Evolutionary conservation across 2,113 vertebrate species (phyloP), one percentile per base, ranked within the genome.

Genomic region (Pardalotus punctatus): DNA sequence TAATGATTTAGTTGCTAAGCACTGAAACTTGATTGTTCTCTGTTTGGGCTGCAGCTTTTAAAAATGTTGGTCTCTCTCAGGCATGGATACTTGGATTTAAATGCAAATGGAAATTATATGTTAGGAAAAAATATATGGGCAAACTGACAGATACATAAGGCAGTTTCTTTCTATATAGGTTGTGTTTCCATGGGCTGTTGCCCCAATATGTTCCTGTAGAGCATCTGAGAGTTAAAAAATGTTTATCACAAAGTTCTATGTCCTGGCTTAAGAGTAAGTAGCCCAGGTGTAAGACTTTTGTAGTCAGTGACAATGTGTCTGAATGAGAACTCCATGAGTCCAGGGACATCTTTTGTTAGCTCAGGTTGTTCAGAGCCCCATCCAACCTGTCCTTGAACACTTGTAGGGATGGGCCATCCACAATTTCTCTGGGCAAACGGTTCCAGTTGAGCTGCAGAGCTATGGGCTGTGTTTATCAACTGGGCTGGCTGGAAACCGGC

Each of bases 1-100:
- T 97, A 96, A 96, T 95, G 84, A 94, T 97, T 96, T 95, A 94
- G 94, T 95, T 94, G 73, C 74, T 91, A 91, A 89, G 84, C 53
- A 53, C 73, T 76, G 53, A 74, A 94, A 69, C 81, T 67, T 67
- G 61, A 82, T 88, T 87, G 87, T 91, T 88, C 61, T 94, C 47
- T 78, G 40, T 58, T 84, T 50, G 79, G n/a, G 72, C 76, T 91
- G 56, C 21, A 88, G 50, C 58, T 83, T 95, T 94, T 82, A n/a
- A 31, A 86, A 80, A 35, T 66, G 72, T 40, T 85, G 10, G 54
- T 72, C 48, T 94, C 54, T 83, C 38, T 72, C 36, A 77, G 62
- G 45, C 67, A 53, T 38, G 50, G 47, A 64, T 86, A 38, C 50
- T 61, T 71, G 40, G 57, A 71, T 89, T 89, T 71, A 58, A 91